Percentiles rank a stretch among this genome's conserved stretches.
These are phyloP conservation scores for Hypsopygia costalis DNA, from an alignment of 2,888 invertebrate genomes.

Conservation along the genomic window DNA sequence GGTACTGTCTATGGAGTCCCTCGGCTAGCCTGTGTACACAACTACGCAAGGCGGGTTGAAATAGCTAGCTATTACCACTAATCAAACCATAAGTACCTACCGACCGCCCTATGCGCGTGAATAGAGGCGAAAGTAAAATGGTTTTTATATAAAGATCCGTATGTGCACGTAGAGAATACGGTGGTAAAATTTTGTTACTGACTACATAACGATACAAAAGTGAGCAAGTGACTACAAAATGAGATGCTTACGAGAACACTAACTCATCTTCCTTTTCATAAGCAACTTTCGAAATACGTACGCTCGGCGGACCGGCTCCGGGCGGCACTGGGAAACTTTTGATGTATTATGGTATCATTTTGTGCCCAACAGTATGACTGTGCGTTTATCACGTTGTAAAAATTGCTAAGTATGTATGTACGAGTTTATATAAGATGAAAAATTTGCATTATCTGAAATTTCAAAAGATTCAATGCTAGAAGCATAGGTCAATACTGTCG, in stretches of 20 bases:
- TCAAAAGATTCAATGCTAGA: no score
- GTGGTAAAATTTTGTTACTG: constrained; percentile 22
- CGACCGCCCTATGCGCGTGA: no score
- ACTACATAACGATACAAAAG: constrained; percentile 17
- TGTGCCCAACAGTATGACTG: constrained; percentile 11
- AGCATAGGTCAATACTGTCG: no score
- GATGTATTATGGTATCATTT: constrained; percentile 34
- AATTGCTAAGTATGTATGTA: no score
- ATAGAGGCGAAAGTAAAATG: no score
- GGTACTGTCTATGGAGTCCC: constrained; percentile 36
- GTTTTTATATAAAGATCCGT: not conserved
- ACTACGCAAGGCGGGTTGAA: constrained; percentile 12
- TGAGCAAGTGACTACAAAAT: constrained; percentile 24
- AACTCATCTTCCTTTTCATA: constrained; percentile 40
- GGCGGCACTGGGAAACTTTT: constrained; percentile 37
- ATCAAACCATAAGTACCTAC: constrained; percentile 13
- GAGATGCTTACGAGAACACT: constrained; percentile 29
- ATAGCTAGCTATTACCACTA: constrained; percentile 17
- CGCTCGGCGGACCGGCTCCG: constrained; percentile 29
- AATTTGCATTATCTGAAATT: no score
- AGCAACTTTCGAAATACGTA: constrained; percentile 40
- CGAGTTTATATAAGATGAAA: no score
- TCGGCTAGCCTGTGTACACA: constrained; percentile 24
- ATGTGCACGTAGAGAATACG: not conserved
- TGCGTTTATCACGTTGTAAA: not conserved